Evolutionary conservation across 2,113 vertebrate genomes (phyloP), one percentile per base, ranked within the genome.

Genomic region (Epinephelus fuscoguttatus): DNA sequence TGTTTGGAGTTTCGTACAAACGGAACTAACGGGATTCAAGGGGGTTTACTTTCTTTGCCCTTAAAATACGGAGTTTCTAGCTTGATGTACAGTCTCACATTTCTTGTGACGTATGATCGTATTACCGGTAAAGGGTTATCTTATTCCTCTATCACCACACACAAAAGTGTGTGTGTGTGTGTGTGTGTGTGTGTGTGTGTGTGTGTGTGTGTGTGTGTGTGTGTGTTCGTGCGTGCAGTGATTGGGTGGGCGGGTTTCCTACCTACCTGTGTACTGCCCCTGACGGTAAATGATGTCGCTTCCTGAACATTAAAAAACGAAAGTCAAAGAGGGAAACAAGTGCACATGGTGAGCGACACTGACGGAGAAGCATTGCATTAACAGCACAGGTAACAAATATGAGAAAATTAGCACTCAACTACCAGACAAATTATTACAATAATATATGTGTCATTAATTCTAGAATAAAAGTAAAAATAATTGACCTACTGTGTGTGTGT

Each of bases 1-100:
- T n/a, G 11, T 7, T 6, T 0, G 69, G 59, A 76, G 30, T 72
- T 13, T 40, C 49, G 33, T 4, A 25, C 2, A 5, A 10, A 30
- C 15, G 19, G 14, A 17, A 1, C 12, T 3, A 45, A 45, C 42
- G 42, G 42, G 42, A 45, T 8, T 45, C 0, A 12, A 30, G 30
- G 30, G 42, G 13, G 15, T 3, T 86, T 83, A 8, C 82, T 82
- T 89, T 57, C 56, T 52, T 14, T 88, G 91, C 21, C 93, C 92
- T 95, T 94, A 81, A 94, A n/a, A 70, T 71, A 90, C 79, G 42
- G 90, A 90, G 63, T 45, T 18, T 15, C 60, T 0, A 12, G 25
- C 63, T 15, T 11, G 88, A 45, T 45, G 2, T 45, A 14, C 40
- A 14, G 40, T 45, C 19, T 66, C 40, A 47, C n/a, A 13, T 25